Percentiles rank a stretch among this genome's conserved stretches.
These are phyloP conservation scores for Pocillopora meandrina DNA, from an alignment of 92 coral and sea anemone genomes.

Conservation along the genomic window DNA sequence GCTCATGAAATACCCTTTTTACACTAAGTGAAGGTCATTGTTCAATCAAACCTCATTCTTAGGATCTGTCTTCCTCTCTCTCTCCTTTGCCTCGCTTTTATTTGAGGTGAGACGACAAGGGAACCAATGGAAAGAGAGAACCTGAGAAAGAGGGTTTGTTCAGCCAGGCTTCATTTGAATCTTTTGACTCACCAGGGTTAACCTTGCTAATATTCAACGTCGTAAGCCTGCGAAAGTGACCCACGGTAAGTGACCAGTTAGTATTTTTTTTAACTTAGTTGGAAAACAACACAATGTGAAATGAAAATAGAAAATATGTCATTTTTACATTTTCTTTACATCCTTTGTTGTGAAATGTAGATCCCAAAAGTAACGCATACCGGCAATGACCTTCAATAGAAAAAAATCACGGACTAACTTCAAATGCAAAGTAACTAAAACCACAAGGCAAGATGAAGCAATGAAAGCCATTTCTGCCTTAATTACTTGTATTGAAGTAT, in stretches of 20 bases:
- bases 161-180: too few species aligned
- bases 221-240: conserved; percentile 39
- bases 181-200: conserved; percentile 19
- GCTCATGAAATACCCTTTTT: too few species aligned
- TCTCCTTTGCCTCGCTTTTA: too few species aligned
- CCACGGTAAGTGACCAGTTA: not conserved
- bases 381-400: conserved; percentile 28
- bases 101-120: too few species aligned
- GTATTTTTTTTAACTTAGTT: too few species aligned
- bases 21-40: too few species aligned
- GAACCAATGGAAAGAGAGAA: too few species aligned
- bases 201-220: conserved; percentile 37
- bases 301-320: not conserved
- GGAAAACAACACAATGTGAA: not conserved
- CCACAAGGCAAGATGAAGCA: too few species aligned
- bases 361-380: conserved; percentile 58
- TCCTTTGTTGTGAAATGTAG: conserved; percentile 70
- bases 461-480: too few species aligned
- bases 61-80: too few species aligned
- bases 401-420: not conserved
- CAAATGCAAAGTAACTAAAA: not conserved
- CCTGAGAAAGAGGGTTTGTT: too few species aligned
- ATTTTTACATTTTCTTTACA: conserved; percentile 67
- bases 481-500: not conserved
- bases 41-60: too few species aligned